Conservation (phyloP, 2,113 vertebrate genomes). For the Sciurus niger region DNA sequence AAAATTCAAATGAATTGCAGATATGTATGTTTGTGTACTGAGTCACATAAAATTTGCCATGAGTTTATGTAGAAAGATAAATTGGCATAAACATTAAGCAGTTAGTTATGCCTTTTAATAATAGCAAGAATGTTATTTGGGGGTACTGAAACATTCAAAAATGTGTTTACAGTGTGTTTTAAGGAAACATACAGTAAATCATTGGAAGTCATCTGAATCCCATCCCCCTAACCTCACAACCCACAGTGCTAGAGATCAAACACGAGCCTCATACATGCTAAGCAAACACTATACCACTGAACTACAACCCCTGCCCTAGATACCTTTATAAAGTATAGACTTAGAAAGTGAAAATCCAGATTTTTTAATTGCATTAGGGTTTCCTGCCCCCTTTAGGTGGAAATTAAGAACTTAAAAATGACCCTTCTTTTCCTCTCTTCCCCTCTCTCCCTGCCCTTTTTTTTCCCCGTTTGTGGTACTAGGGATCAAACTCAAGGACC, state of each 20-base stretch:
- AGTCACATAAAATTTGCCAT: constrained; percentile 11
- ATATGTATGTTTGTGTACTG: neutral
- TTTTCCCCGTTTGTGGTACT: too few species aligned
- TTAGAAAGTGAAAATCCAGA: constrained; percentile 9
- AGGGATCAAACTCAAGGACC: too few species aligned
- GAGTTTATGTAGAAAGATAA: constrained; percentile 41
- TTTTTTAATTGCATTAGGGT: neutral
- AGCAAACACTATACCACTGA: too few species aligned
- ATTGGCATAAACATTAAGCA: neutral
- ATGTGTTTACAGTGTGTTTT: neutral
- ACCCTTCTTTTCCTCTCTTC: too few species aligned
- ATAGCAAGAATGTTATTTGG: constrained; percentile 31
- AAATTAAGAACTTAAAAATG: neutral
- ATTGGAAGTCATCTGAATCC: neutral
- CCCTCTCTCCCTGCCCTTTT: too few species aligned
- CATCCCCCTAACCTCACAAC: too few species aligned
- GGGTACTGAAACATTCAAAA: neutral
- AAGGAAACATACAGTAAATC: neutral
- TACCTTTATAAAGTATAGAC: neutral
- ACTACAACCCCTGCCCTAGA: too few species aligned
- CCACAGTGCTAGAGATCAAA: too few species aligned
- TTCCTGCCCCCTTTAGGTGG: neutral
- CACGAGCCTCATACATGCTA: too few species aligned
- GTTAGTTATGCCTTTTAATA: neutral
- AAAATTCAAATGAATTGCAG: neutral